Base-by-base conservation (phyloP, 1,140 invertebrate species). In the Agraylea sexmaculata region DNA sequence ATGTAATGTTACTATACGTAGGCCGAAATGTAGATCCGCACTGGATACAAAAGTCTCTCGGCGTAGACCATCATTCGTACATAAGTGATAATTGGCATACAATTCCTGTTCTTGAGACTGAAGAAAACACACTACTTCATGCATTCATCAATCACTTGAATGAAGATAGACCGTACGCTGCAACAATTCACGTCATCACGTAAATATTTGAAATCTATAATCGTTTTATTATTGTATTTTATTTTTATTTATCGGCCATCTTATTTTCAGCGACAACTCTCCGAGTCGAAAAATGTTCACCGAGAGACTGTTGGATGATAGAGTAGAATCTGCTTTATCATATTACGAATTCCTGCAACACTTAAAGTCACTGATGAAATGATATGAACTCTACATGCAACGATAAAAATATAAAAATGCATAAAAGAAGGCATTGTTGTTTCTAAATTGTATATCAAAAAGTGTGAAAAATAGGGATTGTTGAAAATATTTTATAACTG, bases 281-380 rank as follows among this genome's bases (percentile, higher is more conserved):
- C 82, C 81, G 41, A 73, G 78, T 32, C 73, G 86, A 46, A 71
- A 73, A 27, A 56, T 80, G 42, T 96, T 99, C 63, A 77, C 88
- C 16, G 87, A 94, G 48, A 77, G 80, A 49, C 71, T 99, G 51
- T 73, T 96, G 17, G 94, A 99, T 64, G 95, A 99, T 66, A 73
- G 91, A 54, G 80, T 85, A 46, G 93, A 98, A 63, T 83, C 82
- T 44, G 80, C 87, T 32, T 78, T 94, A 61, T 93, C 89, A 50
- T 98, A 98, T 64, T 89, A 92, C 63, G 95, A 99, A 75, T 99
- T 98, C 68, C 72, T 99, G 56, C 92, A 97, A 65, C 88, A 95
- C 68, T 68, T 99, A 42, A 89, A 92, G 64, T 78, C 77, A 52
- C 86, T 91, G 66, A 74, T 94, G 53, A 93, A 88, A 73, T 88